Base-by-base conservation (phyloP, 1,140 invertebrate species). In the Chrysoperla carnea region DNA sequence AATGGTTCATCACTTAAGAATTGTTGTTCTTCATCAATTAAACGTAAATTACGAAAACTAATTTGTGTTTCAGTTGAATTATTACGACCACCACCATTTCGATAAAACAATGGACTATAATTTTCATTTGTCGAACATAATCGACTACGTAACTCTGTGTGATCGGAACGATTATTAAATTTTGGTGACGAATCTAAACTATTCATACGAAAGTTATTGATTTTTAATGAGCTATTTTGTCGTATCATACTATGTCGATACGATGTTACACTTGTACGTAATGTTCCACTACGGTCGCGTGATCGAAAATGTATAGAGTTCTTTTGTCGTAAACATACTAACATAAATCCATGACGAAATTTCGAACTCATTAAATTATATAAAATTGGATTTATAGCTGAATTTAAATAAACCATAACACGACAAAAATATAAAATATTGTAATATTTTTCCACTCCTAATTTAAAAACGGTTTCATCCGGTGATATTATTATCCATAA, bases 351-450 rank as follows among this genome's bases (percentile, higher is more conserved):
- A 14, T 72, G 69, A 2, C 84, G 70, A 56, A 89, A 89, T 59
- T 86, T 88, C 11, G 78, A 83, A 15, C 81, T 84, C 78, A 84
- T 84, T n/a, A 84, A 60, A 58, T 84, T 84, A 52, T 87, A 87
- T 1, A 87, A 57, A 44, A 86, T 79, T 0, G 84, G 84, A 63
- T 89, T 87, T 35, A 87, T 64, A 6, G 81, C 82, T 1, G 82
- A 86, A 55, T 91, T 88, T 40, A 88, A 64, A 55, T 89, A 89
- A 33, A 82, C 62, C 78, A 91, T 81, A n/a, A 86, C 76, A 46
- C 85, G 70, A 43, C 77, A 80, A 53, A 88, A 84, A 53, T 83
- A 87, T 1, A 90, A 57, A 5, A 91, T 62, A 47, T 76, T 80
- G 57, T 81, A 84, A 62, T 79, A 90, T 8, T 68, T 72, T 48